phyloP scores from a whole-genome alignment of 2,888 invertebrate species.

The Trissonchulus latispiculum region DNA sequence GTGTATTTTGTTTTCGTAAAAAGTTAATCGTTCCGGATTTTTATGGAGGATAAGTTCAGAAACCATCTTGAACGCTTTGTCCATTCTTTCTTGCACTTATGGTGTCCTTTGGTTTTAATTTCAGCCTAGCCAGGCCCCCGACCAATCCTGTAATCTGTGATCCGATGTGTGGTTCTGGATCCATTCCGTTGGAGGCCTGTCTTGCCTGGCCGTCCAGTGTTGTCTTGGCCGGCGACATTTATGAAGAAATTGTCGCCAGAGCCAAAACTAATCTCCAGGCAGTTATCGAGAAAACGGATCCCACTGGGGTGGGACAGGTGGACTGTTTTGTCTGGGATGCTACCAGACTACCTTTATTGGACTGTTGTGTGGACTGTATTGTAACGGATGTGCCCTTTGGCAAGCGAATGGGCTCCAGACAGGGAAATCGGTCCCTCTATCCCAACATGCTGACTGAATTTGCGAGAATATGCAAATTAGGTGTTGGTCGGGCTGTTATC shows the following conservation, averaged over 20 bases:
- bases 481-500: slow-evolving; percentile 51
- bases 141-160: slow-evolving; percentile 54
- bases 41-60: no score
- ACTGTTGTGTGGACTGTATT: slow-evolving; percentile 51
- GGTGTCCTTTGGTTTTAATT: slow-evolving; percentile 23
- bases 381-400: slow-evolving; percentile 51
- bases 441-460: slow-evolving; percentile 50
- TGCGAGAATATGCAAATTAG: slow-evolving; percentile 48
- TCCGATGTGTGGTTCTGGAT: slow-evolving; percentile 56
- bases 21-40: no score
- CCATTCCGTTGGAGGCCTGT: slow-evolving; percentile 55
- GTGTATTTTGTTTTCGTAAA: no score
- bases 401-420: slow-evolving; percentile 50
- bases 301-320: slow-evolving; percentile 39
- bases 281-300: slow-evolving; percentile 47
- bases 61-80: no score
- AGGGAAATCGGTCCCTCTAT: slow-evolving; percentile 52
- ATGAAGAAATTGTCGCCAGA: no score
- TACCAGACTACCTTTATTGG: slow-evolving; percentile 49
- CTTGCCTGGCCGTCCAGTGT: slow-evolving; percentile 47
- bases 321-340: slow-evolving; percentile 53
- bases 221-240: slow-evolving; percentile 51
- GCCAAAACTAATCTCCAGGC: slow-evolving; percentile 48
- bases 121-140: slow-evolving; percentile 48
- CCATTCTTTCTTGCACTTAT: no score